phyloP scores from a whole-genome alignment of 2,888 invertebrate species.

The Hofmannophila pseudospretella region DNA sequence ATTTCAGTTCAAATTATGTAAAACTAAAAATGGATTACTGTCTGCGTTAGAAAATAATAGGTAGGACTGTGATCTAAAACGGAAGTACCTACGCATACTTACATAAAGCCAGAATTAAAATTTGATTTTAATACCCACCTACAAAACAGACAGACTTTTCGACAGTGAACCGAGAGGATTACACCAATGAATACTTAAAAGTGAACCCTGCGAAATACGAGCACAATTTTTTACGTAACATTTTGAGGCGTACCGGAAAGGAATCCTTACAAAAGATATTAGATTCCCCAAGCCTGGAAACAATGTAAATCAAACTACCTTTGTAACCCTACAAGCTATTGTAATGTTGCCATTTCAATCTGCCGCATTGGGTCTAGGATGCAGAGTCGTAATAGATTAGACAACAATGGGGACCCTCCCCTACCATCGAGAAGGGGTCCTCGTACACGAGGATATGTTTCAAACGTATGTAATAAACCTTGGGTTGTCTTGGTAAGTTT shows the following conservation, averaged over 20 bases:
- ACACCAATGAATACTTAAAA: not conserved
- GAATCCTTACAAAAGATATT: conserved; percentile 10
- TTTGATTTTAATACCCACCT: no score
- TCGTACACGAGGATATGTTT: no score
- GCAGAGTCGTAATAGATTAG: not conserved
- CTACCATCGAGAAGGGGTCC: not conserved
- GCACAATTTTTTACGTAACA: not conserved
- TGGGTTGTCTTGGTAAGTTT: no score
- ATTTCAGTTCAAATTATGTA: not conserved
- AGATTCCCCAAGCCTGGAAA: conserved; percentile 17
- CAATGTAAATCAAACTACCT: conserved; percentile 18
- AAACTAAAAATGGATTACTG: not conserved
- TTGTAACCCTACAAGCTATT: conserved; percentile 9
- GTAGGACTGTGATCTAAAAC: no score
- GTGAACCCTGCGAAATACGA: conserved; percentile 2
- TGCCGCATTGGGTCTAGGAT: conserved; percentile 11
- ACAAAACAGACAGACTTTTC: no score
- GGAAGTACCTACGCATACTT: no score
- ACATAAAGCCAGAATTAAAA: no score
- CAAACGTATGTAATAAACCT: no score
- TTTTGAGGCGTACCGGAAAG: not conserved
- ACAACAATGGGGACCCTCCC: not conserved
- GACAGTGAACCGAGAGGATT: not conserved
- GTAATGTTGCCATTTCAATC: conserved; percentile 20
- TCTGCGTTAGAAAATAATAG: no score